Evolutionary conservation across 2,797 vertebrate species (phyloP).

Genomic region (Vespertilio murinus): DNA sequence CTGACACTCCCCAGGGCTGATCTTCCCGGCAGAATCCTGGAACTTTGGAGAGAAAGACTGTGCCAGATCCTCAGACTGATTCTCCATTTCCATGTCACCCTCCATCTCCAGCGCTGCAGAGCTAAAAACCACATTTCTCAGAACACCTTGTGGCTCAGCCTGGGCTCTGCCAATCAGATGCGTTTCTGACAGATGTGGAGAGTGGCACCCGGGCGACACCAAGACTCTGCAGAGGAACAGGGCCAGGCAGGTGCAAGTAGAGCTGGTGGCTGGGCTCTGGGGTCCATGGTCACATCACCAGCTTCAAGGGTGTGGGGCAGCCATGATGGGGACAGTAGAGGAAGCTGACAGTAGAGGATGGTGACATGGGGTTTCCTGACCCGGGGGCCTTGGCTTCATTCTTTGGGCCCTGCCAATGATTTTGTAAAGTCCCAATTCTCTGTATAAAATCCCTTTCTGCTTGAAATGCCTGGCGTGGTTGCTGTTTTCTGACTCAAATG

Average conservation of each 20-base stretch:
- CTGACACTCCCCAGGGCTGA: background rate
- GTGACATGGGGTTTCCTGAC: background rate
- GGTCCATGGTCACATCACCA: background rate
- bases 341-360: background rate
- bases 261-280: background rate
- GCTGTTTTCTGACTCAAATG: background rate
- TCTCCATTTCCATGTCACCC: background rate
- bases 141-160: background rate
- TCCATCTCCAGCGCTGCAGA: background rate
- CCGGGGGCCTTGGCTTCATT: background rate
- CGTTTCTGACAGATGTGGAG: background rate
- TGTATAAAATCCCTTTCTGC: background rate
- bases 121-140: background rate
- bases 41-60: background rate
- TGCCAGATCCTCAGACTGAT: background rate
- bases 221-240: background rate
- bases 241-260: background rate
- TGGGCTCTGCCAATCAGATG: background rate
- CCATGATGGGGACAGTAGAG: background rate
- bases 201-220: accelerated
- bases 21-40: background rate
- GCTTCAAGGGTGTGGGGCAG: background rate
- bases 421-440: background rate
- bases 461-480: background rate
- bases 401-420: background rate